Evolutionary conservation across 1,140 invertebrate species (phyloP), one percentile per base, ranked within the genome.

Genomic region (Leptopilina boulardi): DNA sequence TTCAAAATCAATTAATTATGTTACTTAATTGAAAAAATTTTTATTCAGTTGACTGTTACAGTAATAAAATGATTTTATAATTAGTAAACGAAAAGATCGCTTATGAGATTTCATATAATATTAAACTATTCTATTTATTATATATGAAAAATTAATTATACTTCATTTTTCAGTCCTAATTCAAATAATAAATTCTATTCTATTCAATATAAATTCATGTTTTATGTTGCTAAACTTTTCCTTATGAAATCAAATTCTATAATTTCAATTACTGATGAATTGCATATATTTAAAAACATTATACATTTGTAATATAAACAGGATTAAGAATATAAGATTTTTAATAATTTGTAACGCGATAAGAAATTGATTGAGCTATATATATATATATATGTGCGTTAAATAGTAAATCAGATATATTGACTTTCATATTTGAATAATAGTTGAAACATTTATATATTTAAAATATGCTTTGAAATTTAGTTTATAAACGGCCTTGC

Each of bases 181-280:
- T 44, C 2, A 44, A n/a, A 15, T 44, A n/a, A 13, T 44, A 15
- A 15, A 44, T 38, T 30, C 23, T 59, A 26, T 21, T 59, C 21
- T 59, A 6, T 23, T 11, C 10, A 13, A 21, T 8, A 59, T 59
- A 21, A 26, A 59, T 59, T 54, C 19, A 11, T 23, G 26, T 2
- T 15, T 44, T 21, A 26, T 3, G 9, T 59, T 59, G 21, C 19
- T 21, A 59, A 59, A 21, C 3, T 23, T 21, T 59, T 59, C 21
- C 54, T 59, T 59, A 9, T 23, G 19, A 21, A 59, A 26, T 59
- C 23, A 1, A 15, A 23, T 66, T 38, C 34, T 54, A 54, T 3
- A 66, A n/a, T 66, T 66, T 66, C 13, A 30, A 66, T 66, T 66
- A 66, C 23, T 66, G 23, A n/a, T 30, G 56, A 30, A 66, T 30